A percentile compares a stretch with the other conserved stretches of the same genome.
Evolutionary conservation across 2,797 vertebrate species (phyloP).

Genomic region (Hyperoplus immaculatus): DNA sequence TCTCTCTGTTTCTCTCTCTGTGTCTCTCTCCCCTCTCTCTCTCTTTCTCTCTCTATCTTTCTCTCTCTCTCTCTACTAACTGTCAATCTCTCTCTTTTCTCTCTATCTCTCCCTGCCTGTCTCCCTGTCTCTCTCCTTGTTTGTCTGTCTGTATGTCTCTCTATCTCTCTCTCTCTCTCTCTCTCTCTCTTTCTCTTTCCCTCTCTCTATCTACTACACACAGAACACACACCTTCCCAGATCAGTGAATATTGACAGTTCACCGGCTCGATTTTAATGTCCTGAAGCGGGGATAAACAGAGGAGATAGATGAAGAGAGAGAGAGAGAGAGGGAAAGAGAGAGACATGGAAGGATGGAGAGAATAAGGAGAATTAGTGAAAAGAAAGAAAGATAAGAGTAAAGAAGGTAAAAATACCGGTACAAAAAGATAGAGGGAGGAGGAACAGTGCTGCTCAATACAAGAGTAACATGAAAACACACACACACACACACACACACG

Average conservation of each 20-base stretch:
- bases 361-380: too few species aligned
- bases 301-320: not conserved
- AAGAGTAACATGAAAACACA: not conserved
- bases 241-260: constrained; percentile 42
- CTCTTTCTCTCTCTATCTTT: not conserved
- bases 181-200: not conserved
- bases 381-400: not conserved
- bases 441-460: constrained; percentile 10
- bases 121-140: too few species aligned
- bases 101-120: too few species aligned
- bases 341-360: not conserved
- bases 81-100: not conserved
- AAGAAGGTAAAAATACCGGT: not conserved
- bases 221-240: constrained; percentile 40
- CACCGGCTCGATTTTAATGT: constrained; percentile 45
- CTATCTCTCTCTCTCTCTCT: not conserved
- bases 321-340: not conserved
- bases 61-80: not conserved
- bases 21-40: not conserved
- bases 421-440: not conserved
- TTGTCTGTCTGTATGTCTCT: too few species aligned
- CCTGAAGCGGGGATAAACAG: constrained; percentile 13
- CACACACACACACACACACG: constrained; percentile 4
- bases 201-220: not conserved
- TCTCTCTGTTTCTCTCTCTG: too few species aligned